Conservation (phyloP, 2,113 vertebrate genomes). For the Hiodon alosoides region DNA sequence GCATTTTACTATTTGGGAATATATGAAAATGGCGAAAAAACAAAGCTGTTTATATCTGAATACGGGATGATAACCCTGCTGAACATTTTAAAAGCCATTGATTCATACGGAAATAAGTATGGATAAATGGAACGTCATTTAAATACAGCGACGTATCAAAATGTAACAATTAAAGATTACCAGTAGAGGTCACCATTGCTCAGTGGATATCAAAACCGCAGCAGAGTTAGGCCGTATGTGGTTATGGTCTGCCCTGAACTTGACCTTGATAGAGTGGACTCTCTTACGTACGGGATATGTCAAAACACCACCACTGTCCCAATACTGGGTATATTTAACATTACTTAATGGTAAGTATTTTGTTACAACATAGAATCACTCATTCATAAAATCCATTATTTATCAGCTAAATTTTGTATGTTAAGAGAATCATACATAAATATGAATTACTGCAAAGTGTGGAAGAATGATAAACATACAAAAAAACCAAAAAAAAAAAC, state of each 20-base stretch:
- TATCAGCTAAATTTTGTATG: not conserved
- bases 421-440: not conserved
- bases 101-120: too few species aligned
- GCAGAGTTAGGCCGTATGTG: too few species aligned
- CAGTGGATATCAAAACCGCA: not conserved
- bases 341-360: not conserved
- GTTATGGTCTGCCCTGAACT: constrained; percentile 51
- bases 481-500: too few species aligned
- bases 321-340: not conserved
- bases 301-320: not conserved
- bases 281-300: not conserved
- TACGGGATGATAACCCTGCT: too few species aligned
- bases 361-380: not conserved
- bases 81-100: too few species aligned
- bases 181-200: constrained; percentile 56
- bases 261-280: constrained; percentile 49
- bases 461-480: not conserved
- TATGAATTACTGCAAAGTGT: not conserved
- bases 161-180: not conserved
- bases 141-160: not conserved
- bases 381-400: too few species aligned
- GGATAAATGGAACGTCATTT: too few species aligned
- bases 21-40: too few species aligned
- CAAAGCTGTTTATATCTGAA: too few species aligned
- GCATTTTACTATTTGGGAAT: too few species aligned